These are phyloP conservation scores for Carollia perspicillata DNA, from an alignment of 2,113 vertebrate genomes.

Conservation along the genomic window DNA sequence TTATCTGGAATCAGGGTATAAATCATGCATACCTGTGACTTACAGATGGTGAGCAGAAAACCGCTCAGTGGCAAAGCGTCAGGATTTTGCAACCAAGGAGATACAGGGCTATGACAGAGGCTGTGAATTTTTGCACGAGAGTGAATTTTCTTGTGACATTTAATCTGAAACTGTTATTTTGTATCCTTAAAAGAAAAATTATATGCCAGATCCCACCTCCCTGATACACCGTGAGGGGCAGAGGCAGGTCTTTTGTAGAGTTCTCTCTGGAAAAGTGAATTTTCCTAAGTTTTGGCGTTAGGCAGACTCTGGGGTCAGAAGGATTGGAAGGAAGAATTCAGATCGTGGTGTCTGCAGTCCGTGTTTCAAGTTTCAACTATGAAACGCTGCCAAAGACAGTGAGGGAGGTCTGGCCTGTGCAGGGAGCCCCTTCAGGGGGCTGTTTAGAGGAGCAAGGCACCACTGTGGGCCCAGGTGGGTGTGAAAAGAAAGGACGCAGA, in stretches of 20 bases:
- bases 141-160: neutral
- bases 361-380: neutral
- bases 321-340: neutral
- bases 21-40: neutral
- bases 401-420: neutral
- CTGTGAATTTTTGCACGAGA: neutral
- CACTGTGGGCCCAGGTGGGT: neutral
- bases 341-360: accelerated
- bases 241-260: neutral
- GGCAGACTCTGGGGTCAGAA: too few relatives aligned
- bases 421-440: neutral
- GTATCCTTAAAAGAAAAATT: neutral
- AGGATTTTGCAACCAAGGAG: neutral
- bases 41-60: neutral
- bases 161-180: neutral
- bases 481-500: accelerated
- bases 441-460: accelerated
- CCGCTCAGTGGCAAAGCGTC: neutral
- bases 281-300: neutral
- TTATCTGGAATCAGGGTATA: neutral
- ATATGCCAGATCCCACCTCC: neutral
- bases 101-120: neutral
- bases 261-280: neutral
- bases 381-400: neutral
- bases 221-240: accelerated